These are phyloP conservation scores for Periphyllus acericola DNA, from an alignment of 2,888 invertebrate species.

Conservation along the genomic window DNA sequence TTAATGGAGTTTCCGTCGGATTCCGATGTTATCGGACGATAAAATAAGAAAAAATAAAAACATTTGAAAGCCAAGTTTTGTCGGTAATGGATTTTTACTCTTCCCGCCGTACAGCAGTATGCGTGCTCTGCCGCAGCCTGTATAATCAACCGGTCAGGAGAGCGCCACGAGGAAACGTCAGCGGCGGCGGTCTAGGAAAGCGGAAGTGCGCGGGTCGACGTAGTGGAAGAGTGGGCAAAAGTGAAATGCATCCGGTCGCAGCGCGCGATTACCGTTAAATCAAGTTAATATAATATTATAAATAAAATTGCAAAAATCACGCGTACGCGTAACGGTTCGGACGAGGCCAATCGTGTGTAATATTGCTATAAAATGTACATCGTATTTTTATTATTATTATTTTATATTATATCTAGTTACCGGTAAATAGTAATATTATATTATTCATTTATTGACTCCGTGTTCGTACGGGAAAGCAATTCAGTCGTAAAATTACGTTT, in stretches of 20 bases:
- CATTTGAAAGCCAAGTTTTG: constrained; percentile 33
- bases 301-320: constrained; percentile 15
- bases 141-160: constrained; percentile 22
- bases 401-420: no score
- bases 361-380: background rate
- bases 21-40: constrained; percentile 16
- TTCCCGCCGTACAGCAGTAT: no score
- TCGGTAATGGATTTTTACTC: constrained; percentile 26
- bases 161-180: background rate
- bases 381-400: background rate
- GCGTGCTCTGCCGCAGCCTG: background rate
- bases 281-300: background rate
- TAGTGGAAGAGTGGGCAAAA: background rate
- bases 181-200: background rate
- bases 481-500: constrained; percentile 8
- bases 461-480: background rate
- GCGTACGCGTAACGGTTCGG: constrained; percentile 4
- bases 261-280: constrained; percentile 23
- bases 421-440: background rate
- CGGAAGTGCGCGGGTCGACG: background rate
- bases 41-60: constrained; percentile 17
- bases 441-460: background rate
- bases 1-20: constrained; percentile 24
- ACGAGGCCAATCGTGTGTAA: background rate
- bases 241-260: constrained; percentile 25